These are phyloP conservation scores for Eumacrocentrus americanus DNA, from an alignment of 2,888 invertebrate species.

Conservation along the genomic window DNA sequence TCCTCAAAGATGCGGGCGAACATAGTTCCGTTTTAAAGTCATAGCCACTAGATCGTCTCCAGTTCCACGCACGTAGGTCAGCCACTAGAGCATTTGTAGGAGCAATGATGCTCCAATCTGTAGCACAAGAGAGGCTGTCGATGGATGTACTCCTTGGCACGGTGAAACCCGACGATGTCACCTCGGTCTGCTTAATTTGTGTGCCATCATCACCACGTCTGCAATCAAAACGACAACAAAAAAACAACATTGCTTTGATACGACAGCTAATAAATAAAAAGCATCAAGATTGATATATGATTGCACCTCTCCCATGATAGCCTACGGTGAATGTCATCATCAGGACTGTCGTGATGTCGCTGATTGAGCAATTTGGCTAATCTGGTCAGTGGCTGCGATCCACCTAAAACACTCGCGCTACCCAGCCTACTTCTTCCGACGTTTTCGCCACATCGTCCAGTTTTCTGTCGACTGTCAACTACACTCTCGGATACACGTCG, in stretches of 20 bases:
- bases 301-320: conserved; percentile 69
- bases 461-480: conserved; percentile 33
- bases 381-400: conserved; percentile 63
- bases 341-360: conserved; percentile 58
- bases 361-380: conserved; percentile 67
- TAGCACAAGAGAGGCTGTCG: conserved; percentile 62
- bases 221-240: background rate
- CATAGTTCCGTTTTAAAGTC: conserved; percentile 19
- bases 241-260: background rate
- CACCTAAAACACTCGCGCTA: conserved; percentile 53
- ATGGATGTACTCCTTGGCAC: conserved; percentile 79
- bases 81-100: conserved; percentile 39
- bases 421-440: conserved; percentile 41
- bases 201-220: conserved; percentile 4
- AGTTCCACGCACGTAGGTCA: conserved; percentile 52
- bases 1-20: conserved; percentile 54
- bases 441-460: background rate
- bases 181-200: background rate
- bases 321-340: conserved; percentile 64
- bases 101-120: conserved; percentile 8
- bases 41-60: conserved; percentile 50
- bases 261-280: background rate
- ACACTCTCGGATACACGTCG: conserved; percentile 55
- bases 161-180: background rate
- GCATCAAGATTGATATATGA: background rate